phyloP scores from a whole-genome alignment of 2,888 invertebrate genomes.

The Plagiodera versicolora region DNA sequence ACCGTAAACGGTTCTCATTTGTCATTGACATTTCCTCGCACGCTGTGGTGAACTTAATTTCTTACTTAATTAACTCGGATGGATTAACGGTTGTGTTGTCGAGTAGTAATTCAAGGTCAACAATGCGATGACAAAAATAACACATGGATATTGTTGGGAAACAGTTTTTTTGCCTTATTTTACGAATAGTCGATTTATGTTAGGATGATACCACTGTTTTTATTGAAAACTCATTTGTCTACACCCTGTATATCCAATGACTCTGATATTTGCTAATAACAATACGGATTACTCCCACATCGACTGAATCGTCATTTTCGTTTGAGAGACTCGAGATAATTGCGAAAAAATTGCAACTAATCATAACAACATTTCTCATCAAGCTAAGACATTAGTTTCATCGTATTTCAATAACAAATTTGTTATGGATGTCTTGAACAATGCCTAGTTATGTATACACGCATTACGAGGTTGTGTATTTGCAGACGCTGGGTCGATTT shows the following conservation, averaged over 20 bases:
- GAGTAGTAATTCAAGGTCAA: background rate
- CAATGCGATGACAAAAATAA: no score
- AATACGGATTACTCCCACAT: no score
- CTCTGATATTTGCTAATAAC: no score
- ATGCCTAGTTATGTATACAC: background rate
- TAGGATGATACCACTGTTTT: no score
- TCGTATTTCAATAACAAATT: conserved; percentile 9
- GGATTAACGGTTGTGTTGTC: background rate
- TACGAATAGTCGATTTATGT: no score
- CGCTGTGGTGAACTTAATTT: background rate
- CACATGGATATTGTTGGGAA: no score
- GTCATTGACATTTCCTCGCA: background rate
- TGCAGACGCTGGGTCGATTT: no score
- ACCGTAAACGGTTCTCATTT: conserved; percentile 15
- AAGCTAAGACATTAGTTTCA: background rate
- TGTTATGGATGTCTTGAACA: conserved; percentile 9
- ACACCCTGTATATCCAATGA: no score
- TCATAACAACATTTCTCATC: background rate
- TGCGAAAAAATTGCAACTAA: background rate
- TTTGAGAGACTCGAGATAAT: background rate
- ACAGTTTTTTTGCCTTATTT: no score
- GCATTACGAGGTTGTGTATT: no score
- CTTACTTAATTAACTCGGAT: background rate
- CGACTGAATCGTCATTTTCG: background rate
- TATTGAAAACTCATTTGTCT: no score